Evolutionary conservation across 2,113 vertebrate genomes (phyloP), one percentile per base, ranked within the genome.

Genomic region (Rattus rattus): DNA sequence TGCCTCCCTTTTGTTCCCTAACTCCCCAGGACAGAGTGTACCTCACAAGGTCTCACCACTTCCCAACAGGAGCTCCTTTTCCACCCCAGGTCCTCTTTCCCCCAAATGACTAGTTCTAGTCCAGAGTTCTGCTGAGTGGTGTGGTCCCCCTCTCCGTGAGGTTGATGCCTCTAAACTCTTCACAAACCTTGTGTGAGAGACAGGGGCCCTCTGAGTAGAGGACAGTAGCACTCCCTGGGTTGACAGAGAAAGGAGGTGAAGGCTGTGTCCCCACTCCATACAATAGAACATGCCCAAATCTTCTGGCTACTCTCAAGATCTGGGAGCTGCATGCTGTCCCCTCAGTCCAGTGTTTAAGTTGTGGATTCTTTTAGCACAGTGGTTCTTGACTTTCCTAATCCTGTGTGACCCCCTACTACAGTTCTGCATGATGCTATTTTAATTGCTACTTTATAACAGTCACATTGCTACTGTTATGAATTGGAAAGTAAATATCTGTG

Each of bases 221-320:
- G 33, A 22, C 12, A 5, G 28, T 17, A 52, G 10, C 43, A 19
- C 36, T 13, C 9, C 0, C 0, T 0, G 4, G 13, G 5, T 4
- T 5, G 8, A 2, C 11, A 73, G 88, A 52, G n/a, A 13, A 36
- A 2, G 28, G 3, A 36, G 56, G 26, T 24, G 17, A 59, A 52
- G 0, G 22, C 77, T 22, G 36, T 11, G 22, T 6, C 11, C 5
- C 22, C 2, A 0, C 2, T 0, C 36, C 7, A 5, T 1, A 2
- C 16, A 6, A 5, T 49, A 30, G 39, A 49, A 16, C 30, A 7
- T 4, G 54, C 47, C 49, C 83, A 22, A 49, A 39, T 1, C 54
- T n/a, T 81, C 17, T 43, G 0, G 2, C 6, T 5, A 1, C 8
- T 10, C 33, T 69, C 36, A 10, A 2, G 30, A 12, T 9, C n/a